Percentiles rank a stretch among this genome's conserved stretches.
Evolutionary conservation across 2,888 invertebrate species (phyloP).

Genomic region (Sepiola atlantica): DNA sequence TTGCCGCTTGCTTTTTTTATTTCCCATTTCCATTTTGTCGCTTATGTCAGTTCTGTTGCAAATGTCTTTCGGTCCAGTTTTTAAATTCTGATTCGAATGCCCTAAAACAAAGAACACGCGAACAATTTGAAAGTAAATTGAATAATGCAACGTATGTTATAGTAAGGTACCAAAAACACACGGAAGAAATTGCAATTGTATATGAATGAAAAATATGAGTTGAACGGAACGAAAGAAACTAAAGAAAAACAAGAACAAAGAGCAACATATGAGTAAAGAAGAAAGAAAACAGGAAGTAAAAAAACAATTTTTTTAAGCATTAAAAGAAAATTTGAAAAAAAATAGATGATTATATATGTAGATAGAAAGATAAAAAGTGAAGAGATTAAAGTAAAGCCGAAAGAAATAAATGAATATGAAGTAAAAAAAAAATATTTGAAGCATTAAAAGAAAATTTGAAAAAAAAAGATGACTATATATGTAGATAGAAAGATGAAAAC

Average conservation of each 20-base stretch:
- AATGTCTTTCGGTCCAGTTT: background rate
- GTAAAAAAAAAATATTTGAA: background rate
- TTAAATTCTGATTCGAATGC: background rate
- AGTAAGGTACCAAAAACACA: too few species aligned
- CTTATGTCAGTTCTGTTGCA: background rate
- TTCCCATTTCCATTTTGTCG: background rate
- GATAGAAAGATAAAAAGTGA: too few species aligned
- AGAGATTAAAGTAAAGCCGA: too few species aligned
- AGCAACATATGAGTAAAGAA: background rate
- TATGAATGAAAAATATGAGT: background rate
- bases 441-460: background rate
- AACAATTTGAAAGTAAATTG: background rate
- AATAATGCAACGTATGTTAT: background rate
- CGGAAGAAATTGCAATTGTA: background rate
- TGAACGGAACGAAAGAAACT: background rate
- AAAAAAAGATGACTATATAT: background rate
- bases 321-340: too few species aligned
- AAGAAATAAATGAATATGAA: background rate
- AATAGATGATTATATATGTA: too few species aligned
- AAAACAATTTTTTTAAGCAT: too few species aligned
- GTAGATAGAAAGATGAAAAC: background rate
- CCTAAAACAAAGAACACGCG: background rate
- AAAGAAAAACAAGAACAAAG: background rate
- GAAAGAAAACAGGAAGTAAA: background rate
- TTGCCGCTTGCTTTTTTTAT: background rate